Evolutionary conservation across 1,140 invertebrate species (phyloP).

Genomic region (Drosophila lini): DNA sequence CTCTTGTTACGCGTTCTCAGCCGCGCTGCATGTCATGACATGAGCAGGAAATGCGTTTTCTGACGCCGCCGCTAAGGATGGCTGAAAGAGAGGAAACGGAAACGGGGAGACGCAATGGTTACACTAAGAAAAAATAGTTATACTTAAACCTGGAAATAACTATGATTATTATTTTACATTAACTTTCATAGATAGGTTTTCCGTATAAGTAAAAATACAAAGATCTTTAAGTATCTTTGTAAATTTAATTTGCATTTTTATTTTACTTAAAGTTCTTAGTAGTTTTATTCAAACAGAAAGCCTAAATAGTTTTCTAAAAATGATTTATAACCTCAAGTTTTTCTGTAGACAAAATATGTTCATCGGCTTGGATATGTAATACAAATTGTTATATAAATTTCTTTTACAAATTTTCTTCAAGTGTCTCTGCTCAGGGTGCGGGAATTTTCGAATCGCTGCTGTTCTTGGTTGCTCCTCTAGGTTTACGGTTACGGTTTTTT

Average conservation of each 20-base stretch:
- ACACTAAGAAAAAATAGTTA: neutral
- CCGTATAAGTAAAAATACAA: no score
- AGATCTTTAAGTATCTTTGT: no score
- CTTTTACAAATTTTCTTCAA: neutral
- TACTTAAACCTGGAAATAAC: neutral
- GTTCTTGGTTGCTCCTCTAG: slow-evolving; percentile 51
- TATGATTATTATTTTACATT: neutral
- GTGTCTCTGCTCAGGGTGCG: neutral
- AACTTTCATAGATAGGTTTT: no score
- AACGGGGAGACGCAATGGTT: neutral
- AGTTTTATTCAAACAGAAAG: neutral
- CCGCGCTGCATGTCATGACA: slow-evolving; percentile 68
- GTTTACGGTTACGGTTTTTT: slow-evolving; percentile 81
- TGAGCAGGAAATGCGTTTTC: slow-evolving; percentile 81
- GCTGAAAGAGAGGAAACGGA: slow-evolving; percentile 6
- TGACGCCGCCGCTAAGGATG: slow-evolving; percentile 48
- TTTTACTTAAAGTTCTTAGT: no score
- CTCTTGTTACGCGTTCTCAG: slow-evolving; percentile 36
- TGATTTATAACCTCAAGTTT: neutral
- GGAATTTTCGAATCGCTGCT: slow-evolving; percentile 31
- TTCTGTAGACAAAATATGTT: neutral
- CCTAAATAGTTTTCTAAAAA: neutral
- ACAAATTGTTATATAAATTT: no score
- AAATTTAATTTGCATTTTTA: no score
- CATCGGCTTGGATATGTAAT: no score